Evolutionary conservation across 2,888 invertebrate species (phyloP), one percentile per base, ranked within the genome.

Genomic region (Scaptomyza reducta): DNA sequence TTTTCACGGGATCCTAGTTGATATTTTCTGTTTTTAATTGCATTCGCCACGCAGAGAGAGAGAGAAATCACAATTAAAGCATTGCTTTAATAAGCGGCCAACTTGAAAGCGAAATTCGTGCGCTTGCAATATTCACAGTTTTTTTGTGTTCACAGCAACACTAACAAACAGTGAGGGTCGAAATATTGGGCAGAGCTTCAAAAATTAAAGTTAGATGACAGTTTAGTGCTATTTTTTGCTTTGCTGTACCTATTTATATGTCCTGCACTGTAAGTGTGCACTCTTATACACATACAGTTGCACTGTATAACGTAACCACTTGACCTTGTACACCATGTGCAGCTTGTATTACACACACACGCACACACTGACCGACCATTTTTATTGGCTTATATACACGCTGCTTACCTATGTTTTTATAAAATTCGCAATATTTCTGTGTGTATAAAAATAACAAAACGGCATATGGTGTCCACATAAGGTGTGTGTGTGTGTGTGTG

Each of bases 291-390:
- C 27, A 27, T 7, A 27, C 27, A 42, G n/a, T 54, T 18, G 9
- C 14, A 45, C 51, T 40, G 58, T 35, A 59, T 67, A 78, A 71
- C 69, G 71, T 76, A 74, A 77, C 65, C 67, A 79, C 85, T 87
- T 88, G 88, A 88, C 88, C 88, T 88, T 88, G 88, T 85, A 71
- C 74, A 72, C 79, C 3, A 65, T 66, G 59, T 66, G 59, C 50
- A 68, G 63, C 68, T 77, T 74, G 70, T 67, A 69, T 66, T 81
- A 68, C 67, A 62, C 53, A 59, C 25, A 58, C 31, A 50, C 44
- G 33, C 42, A 40, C 42, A 50, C 42, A 55, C 10, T 54, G 44
- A 59, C 56, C 41, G 18, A 44, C 25, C 42, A 50, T 41, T 64
- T 77, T 64, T 77, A 70, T 77, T 50, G 70, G 65, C 81, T 85